A percentile compares a stretch with the other conserved stretches of the same genome.
These are phyloP conservation scores for Thalassoma bifasciatum DNA, from an alignment of 2,113 vertebrate species.

Conservation along the genomic window DNA sequence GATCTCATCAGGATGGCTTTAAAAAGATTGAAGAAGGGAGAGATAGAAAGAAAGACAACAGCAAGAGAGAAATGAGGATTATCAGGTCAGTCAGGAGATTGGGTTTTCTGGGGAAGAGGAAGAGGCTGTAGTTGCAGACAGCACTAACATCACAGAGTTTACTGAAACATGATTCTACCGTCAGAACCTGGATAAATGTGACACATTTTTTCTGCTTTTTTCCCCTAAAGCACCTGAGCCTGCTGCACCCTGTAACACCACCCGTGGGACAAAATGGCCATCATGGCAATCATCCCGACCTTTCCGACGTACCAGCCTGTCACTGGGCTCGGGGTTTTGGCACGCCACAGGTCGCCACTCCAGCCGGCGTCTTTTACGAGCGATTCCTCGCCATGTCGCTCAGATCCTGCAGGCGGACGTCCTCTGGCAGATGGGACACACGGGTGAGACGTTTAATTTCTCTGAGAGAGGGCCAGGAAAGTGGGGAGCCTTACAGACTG, in stretches of 20 bases:
- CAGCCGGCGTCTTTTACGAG: conserved; percentile 91
- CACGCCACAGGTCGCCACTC: conserved; percentile 97
- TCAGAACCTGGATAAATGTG: not conserved
- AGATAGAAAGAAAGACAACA: not conserved
- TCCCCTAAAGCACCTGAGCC: conserved; percentile 76
- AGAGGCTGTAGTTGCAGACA: not conserved
- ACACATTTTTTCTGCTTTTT: not conserved
- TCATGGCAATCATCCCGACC: conserved; percentile 98
- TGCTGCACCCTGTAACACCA: conserved; percentile 85
- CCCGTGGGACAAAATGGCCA: conserved; percentile 93
- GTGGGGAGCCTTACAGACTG: not conserved
- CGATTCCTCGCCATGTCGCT: conserved; percentile 96
- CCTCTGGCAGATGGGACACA: conserved; percentile 98
- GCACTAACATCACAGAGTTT: not conserved
- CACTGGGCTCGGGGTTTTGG: conserved; percentile 95
- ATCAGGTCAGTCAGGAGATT: conserved; percentile 6
- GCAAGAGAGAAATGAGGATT: not conserved
- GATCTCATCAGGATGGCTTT: not conserved
- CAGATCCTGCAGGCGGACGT: conserved; percentile 98
- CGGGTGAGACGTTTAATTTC: conserved; percentile 81
- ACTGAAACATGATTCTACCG: not conserved
- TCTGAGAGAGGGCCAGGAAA: not conserved
- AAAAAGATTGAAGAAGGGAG: not conserved
- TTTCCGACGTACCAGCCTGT: conserved; percentile 92
- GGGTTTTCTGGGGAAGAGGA: not conserved